These are phyloP conservation scores for Sesamia nonagrioides DNA, from an alignment of 1,140 invertebrate species.

Conservation along the genomic window DNA sequence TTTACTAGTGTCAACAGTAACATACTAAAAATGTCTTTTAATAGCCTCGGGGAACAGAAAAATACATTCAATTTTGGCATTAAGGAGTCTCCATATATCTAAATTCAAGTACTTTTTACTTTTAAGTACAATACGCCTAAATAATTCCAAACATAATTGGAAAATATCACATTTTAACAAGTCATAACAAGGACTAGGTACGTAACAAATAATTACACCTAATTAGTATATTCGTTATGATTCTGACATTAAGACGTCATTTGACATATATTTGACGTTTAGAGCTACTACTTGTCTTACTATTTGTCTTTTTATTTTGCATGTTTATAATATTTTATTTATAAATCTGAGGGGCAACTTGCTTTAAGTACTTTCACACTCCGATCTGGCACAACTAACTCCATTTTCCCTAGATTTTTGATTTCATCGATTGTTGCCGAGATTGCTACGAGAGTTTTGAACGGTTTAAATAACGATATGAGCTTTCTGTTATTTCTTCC, in stretches of 20 bases:
- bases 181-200: slow-evolving; percentile 6
- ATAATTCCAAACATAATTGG: slow-evolving; percentile 39
- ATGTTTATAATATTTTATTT: not conserved
- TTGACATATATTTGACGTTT: slow-evolving; percentile 22
- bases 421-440: too few species aligned
- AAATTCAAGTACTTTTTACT: slow-evolving; percentile 2
- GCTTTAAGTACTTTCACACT: too few species aligned
- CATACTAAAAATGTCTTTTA: slow-evolving; percentile 43
- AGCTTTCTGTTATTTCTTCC: too few species aligned
- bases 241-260: slow-evolving; percentile 1
- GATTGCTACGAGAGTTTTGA: not conserved
- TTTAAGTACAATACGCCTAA: slow-evolving; percentile 41
- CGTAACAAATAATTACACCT: slow-evolving; percentile 27
- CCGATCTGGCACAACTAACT: too few species aligned
- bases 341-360: too few species aligned
- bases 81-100: slow-evolving; percentile 5
- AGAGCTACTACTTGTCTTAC: slow-evolving; percentile 11
- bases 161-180: slow-evolving; percentile 48
- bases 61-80: slow-evolving; percentile 28
- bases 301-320: not conserved
- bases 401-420: too few species aligned
- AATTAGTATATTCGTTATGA: slow-evolving; percentile 19
- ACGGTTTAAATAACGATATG: too few species aligned
- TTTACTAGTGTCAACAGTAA: not conserved
- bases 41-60: slow-evolving; percentile 3